A percentile compares a stretch with the other conserved stretches of the same genome.
These are phyloP conservation scores for Vollenhovia emeryi DNA, from an alignment of 1,140 invertebrate genomes.

Conservation along the genomic window DNA sequence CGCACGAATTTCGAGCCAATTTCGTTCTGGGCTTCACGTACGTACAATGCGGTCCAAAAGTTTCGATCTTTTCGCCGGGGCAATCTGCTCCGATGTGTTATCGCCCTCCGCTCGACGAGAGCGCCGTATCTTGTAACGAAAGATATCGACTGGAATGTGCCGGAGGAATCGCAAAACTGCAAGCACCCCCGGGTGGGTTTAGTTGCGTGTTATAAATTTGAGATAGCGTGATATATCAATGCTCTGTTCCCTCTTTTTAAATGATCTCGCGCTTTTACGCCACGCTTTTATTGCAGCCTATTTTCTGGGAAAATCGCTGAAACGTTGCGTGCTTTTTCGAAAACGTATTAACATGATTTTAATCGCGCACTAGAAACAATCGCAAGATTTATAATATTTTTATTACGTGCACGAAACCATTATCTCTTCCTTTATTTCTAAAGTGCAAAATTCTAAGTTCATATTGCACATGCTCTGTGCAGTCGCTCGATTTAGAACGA, in stretches of 20 bases:
- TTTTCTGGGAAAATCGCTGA: neutral
- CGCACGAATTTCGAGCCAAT: conserved; percentile 62
- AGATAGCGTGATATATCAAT: neutral
- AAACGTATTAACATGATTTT: conserved; percentile 31
- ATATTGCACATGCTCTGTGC: neutral
- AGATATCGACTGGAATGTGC: neutral
- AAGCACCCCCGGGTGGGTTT: neutral
- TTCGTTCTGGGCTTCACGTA: conserved; percentile 38
- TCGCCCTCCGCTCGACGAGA: neutral
- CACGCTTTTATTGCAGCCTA: neutral
- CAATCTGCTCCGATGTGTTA: neutral
- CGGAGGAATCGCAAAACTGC: neutral
- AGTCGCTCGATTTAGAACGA: neutral
- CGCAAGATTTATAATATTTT: neutral
- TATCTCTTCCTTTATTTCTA: neutral
- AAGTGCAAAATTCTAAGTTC: neutral
- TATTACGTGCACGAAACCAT: conserved; percentile 28
- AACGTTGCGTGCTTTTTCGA: neutral
- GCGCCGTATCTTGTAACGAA: neutral
- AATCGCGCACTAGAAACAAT: neutral
- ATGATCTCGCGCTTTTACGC: neutral
- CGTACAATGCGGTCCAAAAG: conserved; percentile 36
- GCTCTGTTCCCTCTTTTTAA: no score
- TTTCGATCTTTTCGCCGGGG: conserved; percentile 4
- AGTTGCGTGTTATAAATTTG: conserved; percentile 17